phyloP scores from a whole-genome alignment of 1,140 invertebrate genomes.

The Periplaneta americana region DNA sequence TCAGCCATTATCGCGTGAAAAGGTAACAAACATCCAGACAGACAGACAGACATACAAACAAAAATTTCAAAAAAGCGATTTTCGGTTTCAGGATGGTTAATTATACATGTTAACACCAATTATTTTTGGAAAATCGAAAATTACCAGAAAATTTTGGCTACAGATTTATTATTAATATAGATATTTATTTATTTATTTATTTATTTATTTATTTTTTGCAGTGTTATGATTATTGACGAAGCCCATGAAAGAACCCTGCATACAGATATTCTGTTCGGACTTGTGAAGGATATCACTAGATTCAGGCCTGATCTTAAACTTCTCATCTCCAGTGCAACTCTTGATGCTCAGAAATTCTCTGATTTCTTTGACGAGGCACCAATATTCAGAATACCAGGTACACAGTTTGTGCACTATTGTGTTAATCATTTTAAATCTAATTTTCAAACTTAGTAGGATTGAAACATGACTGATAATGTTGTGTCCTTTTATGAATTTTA shows the following conservation, averaged over 20 bases:
- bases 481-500: constrained; percentile 7
- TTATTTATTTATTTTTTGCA: constrained; percentile 35
- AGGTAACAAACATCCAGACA: no score
- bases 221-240: constrained; percentile 99
- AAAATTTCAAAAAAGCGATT: no score
- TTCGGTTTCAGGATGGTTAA: no score
- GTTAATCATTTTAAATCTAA: neutral
- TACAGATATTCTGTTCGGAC: constrained; percentile 96
- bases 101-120: no score
- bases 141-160: no score
- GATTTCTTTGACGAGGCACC: constrained; percentile 98
- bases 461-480: neutral
- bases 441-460: neutral
- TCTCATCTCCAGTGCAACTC: constrained; percentile 94
- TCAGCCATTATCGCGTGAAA: no score
- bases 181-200: neutral
- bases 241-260: constrained; percentile 97
- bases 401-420: neutral
- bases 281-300: constrained; percentile 96
- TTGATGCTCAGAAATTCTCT: constrained; percentile 98
- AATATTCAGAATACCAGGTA: constrained; percentile 93
- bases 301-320: constrained; percentile 94
- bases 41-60: no score
- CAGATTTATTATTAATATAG: no score
- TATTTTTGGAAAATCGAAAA: no score